These are phyloP conservation scores for Drosophila prosaltans DNA, from an alignment of 1,140 invertebrate genomes.

Conservation along the genomic window DNA sequence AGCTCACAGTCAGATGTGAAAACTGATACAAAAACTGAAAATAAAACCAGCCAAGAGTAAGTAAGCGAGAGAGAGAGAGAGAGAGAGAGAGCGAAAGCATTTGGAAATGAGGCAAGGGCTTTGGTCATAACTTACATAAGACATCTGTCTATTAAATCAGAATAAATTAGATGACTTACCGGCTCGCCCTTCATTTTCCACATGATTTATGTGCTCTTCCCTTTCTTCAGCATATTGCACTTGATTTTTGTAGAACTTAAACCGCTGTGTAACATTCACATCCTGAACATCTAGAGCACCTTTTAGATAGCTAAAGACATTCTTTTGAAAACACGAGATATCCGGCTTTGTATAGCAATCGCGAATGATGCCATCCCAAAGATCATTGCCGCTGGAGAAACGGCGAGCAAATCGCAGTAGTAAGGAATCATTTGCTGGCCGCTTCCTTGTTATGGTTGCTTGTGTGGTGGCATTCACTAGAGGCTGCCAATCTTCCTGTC, in stretches of 20 bases:
- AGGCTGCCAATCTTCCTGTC: slow-evolving; percentile 62
- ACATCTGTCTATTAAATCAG: slow-evolving; percentile 1
- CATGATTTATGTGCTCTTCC: slow-evolving; percentile 34
- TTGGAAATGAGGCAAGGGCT: slow-evolving; percentile 25
- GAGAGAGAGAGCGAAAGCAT: slow-evolving; percentile 30
- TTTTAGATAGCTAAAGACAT: slow-evolving; percentile 88
- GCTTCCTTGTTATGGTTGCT: slow-evolving; percentile 20
- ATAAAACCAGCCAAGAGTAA: slow-evolving; percentile 5
- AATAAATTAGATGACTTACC: slow-evolving; percentile 45
- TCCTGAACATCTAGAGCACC: slow-evolving; percentile 86
- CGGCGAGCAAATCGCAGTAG: slow-evolving; percentile 65
- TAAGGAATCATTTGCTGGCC: slow-evolving; percentile 50
- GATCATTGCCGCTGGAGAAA: slow-evolving; percentile 86
- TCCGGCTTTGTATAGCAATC: slow-evolving; percentile 87
- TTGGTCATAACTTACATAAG: slow-evolving; percentile 41
- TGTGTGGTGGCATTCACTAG: slow-evolving; percentile 43
- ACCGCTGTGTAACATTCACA: slow-evolving; percentile 87
- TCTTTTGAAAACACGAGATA: slow-evolving; percentile 90
- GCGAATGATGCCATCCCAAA: slow-evolving; percentile 89
- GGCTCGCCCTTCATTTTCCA: slow-evolving; percentile 46
- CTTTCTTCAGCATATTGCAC: slow-evolving; percentile 84
- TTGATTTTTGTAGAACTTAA: slow-evolving; percentile 88
- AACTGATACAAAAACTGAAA: slow-evolving; percentile 44
- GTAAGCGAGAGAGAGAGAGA: not conserved
- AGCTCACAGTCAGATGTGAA: slow-evolving; percentile 51